Evolutionary conservation across 2,888 invertebrate genomes (phyloP), one percentile per base, ranked within the genome.

Genomic region (Apotomis capreana): DNA sequence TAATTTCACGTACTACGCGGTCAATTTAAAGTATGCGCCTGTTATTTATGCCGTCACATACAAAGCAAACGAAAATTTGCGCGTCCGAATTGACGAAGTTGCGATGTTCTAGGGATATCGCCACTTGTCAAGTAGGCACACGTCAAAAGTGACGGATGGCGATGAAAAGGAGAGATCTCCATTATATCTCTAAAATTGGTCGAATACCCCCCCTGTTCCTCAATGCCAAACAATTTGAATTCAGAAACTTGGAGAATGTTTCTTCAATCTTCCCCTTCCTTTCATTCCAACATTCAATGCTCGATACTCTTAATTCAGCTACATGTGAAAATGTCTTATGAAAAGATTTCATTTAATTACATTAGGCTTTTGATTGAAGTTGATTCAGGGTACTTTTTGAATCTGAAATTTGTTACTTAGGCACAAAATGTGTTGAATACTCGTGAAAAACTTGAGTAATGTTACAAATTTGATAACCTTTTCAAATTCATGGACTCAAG

Each of bases 291-390:
- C 54, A 4, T 70, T 65, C 37, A 63, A 68, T 62, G 15, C 58
- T 57, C 12, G 60, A 61, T 67, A 12, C 51, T 40, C 26, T 26
- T 51, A 67, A 70, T 55, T 51, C 58, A 58, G 26, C 51, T 58
- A 15, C 57, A 62, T 55, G 44, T 58, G 46, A 52, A 72, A 51
- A 51, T 37, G 59, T 59, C 59, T 58, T 9, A 63, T 63, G 72
- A 63, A 68, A 68, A 72, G 68, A 63, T 68, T 54, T 52, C n/a
- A n/a, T 68, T 68, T 72, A 46, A 72, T 72, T 63, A 68, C 71
- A 68, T 68, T 63, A 59, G 26, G 40, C 36, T 52, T 68, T 68
- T 68, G 68, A 68, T 68, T 70, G 4, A 36, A 68, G 63, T 58
- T 62, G 37, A 40, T 36, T 51, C 26, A 13, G n/a, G 37, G 49